Percentiles rank a stretch among this genome's conserved stretches.
phyloP scores from a whole-genome alignment of 2,113 vertebrate species.

The Polypterus bichir region DNA sequence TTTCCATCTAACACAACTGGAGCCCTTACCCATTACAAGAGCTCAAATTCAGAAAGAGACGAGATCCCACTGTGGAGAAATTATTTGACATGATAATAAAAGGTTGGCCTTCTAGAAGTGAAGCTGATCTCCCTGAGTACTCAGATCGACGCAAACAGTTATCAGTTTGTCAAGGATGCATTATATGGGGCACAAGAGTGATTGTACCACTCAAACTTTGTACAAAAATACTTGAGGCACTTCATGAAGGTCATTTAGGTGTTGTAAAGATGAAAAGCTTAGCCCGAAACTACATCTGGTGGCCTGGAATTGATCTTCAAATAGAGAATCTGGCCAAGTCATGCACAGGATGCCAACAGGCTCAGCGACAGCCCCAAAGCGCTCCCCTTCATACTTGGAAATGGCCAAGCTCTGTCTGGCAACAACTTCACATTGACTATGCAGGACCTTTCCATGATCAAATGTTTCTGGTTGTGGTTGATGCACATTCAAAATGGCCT shows the following conservation, averaged over 20 bases:
- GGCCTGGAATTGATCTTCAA: conserved; percentile 6
- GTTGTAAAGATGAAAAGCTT: conserved; percentile 16
- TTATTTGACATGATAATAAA: too few species aligned
- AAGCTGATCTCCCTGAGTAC: too few species aligned
- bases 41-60: conserved; percentile 2
- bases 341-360: conserved; percentile 16
- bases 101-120: too few species aligned
- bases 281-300: conserved; percentile 1
- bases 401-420: conserved; percentile 7
- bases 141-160: conserved; percentile 11
- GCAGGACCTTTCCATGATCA: conserved; percentile 8
- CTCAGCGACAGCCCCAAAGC: neutral
- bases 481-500: conserved; percentile 17
- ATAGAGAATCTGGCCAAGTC: conserved; percentile 12
- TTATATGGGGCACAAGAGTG: conserved; percentile 12
- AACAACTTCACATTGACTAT: conserved; percentile 6
- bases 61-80: too few species aligned
- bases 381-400: conserved; percentile 9
- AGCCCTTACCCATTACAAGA: neutral
- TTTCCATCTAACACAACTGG: too few species aligned
- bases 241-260: conserved; percentile 15
- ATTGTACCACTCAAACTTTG: conserved; percentile 8
- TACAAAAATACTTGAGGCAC: conserved; percentile 1
- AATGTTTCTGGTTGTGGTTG: conserved; percentile 14
- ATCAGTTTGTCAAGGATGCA: conserved; percentile 13